Base-by-base conservation (phyloP, 2,888 invertebrate genomes). In the Drosophila stalkeri region DNA sequence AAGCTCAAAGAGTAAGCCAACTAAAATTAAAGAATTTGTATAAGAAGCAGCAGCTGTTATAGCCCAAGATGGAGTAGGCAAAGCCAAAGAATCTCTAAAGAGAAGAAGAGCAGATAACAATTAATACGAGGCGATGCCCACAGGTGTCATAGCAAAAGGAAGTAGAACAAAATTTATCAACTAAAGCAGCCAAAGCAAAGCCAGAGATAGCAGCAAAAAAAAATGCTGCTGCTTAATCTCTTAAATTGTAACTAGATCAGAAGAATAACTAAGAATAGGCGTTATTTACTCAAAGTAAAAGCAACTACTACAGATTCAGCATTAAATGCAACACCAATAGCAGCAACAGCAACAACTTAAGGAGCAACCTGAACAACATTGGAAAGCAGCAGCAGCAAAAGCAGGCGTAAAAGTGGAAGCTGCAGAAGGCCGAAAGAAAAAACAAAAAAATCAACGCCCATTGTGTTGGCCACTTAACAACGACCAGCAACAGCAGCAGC, bases 401-500 rank as follows among this genome's bases (percentile, higher is more conserved):
- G 44, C 20, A 23, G 60, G 39, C 47, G 49, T 20, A 49, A 47
- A 46, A 27, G 31, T 39, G 31, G 49, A 60, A 60, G 60, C 49
- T 31, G 31, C 35, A 43, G 39, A 23, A 37, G 35, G 20, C 35
- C 46, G 20, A 37, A 59, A 47, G 16, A 14, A 14, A 27, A 27
- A 27, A 27, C 27, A 14, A 16, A 16, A 33, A 59, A 31, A 39
- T 49, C 51, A 52, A 79, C 69, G 75, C 65, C 80, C 64, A 77
- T 77, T 77, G 80, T 80, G 52, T 77, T 77, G 70, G 75, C 69
- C 72, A 47, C 31, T 57, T 54, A 64, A 43, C 47, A 57, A 51
- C 59, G 44, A 52, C 60, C 60, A 31, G 16, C 55, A 49, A 56
- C 55, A 37, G 14, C 59, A 54, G 60, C 60, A 43, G 23, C 20